Base-by-base conservation (phyloP, 23 tunicate species). In the Phallusia fumigata region DNA sequence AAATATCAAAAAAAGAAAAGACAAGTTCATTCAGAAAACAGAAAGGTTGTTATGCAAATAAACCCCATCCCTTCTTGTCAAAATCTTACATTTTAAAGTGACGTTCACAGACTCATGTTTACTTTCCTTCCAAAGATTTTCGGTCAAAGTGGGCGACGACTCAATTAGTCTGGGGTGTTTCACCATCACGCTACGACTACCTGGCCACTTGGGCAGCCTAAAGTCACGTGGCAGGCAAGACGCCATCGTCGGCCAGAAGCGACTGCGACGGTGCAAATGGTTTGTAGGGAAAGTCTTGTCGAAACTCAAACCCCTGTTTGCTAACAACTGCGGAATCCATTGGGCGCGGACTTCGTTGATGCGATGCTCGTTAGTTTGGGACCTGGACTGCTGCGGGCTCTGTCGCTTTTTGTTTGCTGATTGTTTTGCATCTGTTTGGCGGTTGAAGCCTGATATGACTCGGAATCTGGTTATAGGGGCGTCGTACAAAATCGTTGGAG, bases 111-210 rank as follows among this genome's bases (percentile, higher is more conserved):
- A 21, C 13, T 58, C 69, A 58, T 6, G 13, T 13, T 58, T 58
- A 58, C 69, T 58, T 3, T 13, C 69, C 30, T 30, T 73, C 86
- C 89, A 85, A 28, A 90, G 47, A 16, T 81, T 77, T 77, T 90
- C 95, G 24, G n/a, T 85, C 22, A n/a, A 36, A 11, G 30, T 65
- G 18, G 89, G 95, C 21, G 74, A 76, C 0, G 89, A 81, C 45
- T 90, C 95, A 35, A 90, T 50, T 5, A 90, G 76, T 34, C 81
- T 90, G 1, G 95, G 95, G 50, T 83, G 84, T 52, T 85, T 90
- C 32, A 90, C 86, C 40, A 90, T 73, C 82, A 85, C 76, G 24
- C 79, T 51, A 31, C 79, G 79, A 31, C 40, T 82, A 22, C 75
- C 77, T 15, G 89, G 95, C 85, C 85, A 90, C 76, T 85, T 85